Evolutionary conservation across 2,797 vertebrate species (phyloP).

Genomic region (Morelia viridis): DNA sequence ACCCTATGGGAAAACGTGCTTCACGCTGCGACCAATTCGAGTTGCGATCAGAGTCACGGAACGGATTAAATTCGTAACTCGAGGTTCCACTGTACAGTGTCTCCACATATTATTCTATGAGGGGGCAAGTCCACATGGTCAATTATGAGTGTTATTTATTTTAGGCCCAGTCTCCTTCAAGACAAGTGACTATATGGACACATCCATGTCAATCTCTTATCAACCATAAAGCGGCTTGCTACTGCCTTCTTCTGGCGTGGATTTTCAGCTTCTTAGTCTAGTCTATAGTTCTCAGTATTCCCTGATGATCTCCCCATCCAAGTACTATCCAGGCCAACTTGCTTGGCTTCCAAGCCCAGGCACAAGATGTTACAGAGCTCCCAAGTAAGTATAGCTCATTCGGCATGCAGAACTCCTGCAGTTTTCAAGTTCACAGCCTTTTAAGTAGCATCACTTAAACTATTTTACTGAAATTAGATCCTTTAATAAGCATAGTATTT

Average conservation of each 20-base stretch:
- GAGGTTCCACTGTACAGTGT: no score
- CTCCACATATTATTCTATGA: not conserved
- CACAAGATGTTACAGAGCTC: not conserved
- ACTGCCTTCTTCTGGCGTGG: not conserved
- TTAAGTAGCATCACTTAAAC: conserved; percentile 1
- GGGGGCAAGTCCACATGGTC: not conserved
- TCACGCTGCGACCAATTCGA: no score
- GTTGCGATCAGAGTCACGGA: no score
- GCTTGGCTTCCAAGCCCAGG: not conserved
- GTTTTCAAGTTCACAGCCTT: conserved; percentile 15
- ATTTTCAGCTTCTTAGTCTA: not conserved
- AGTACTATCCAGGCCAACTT: not conserved
- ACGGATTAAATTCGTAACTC: no score
- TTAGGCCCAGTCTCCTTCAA: not conserved
- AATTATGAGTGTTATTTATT: not conserved
- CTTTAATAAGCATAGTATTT: conserved; percentile 4
- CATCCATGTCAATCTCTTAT: not conserved
- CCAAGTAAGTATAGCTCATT: not conserved
- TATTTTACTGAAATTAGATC: not conserved
- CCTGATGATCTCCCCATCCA: not conserved
- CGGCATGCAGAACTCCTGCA: not conserved
- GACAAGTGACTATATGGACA: not conserved
- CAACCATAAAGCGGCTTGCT: not conserved
- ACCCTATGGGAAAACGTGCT: no score
- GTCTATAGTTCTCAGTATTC: not conserved